Percentiles rank a stretch among this genome's conserved stretches.
These are phyloP conservation scores for Trichomycterus rosablanca DNA, from an alignment of 2,113 vertebrate species.

Conservation along the genomic window DNA sequence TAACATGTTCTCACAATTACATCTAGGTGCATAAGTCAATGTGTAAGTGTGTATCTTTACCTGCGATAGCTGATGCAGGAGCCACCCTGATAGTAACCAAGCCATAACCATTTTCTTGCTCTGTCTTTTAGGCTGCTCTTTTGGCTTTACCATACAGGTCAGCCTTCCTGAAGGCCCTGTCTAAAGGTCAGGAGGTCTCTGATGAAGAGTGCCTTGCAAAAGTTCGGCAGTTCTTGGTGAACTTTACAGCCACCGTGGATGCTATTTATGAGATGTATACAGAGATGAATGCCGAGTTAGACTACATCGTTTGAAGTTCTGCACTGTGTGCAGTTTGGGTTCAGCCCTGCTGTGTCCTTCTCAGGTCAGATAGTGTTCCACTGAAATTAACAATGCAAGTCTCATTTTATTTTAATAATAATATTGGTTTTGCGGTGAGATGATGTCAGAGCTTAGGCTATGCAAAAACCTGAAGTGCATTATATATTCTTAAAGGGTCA, in stretches of 20 bases:
- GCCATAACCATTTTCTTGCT: background rate
- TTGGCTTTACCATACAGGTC: constrained; percentile 84
- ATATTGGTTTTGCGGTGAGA: background rate
- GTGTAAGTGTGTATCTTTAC: too few relatives aligned
- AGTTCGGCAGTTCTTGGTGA: constrained; percentile 78
- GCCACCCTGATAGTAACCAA: too few relatives aligned
- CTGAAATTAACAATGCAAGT: background rate
- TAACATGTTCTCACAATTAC: too few relatives aligned
- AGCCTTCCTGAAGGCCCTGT: constrained; percentile 85
- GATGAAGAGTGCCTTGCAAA: constrained; percentile 88
- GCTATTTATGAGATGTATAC: constrained; percentile 91
- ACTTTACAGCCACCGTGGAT: constrained; percentile 80
- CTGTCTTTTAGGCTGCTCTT: constrained; percentile 70
- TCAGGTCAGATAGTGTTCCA: constrained; percentile 26
- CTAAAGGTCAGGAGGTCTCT: constrained; percentile 84
- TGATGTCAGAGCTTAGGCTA: background rate
- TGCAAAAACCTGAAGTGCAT: constrained; percentile 7
- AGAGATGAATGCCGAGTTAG: constrained; percentile 83
- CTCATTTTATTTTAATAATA: background rate
- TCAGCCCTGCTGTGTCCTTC: background rate
- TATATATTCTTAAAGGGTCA: background rate
- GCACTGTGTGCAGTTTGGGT: background rate
- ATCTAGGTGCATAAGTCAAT: too few relatives aligned
- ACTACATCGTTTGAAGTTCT: constrained; percentile 88
- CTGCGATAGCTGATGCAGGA: too few relatives aligned